Conservation (phyloP, 2,888 invertebrate species). For the Nycteola revayana region DNA sequence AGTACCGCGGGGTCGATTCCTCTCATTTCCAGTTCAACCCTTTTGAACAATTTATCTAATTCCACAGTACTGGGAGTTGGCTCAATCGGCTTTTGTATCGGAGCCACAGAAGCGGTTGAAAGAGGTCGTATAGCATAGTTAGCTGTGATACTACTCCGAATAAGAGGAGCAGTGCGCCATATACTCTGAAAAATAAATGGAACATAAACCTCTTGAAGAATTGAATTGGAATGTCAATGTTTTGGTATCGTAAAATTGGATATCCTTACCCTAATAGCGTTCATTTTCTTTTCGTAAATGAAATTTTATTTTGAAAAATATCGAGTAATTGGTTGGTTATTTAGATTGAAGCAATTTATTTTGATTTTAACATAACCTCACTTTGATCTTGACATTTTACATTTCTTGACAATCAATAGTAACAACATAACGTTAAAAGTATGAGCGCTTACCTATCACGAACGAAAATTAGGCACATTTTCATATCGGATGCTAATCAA, state of each 20-base stretch:
- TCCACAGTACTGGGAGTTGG: constrained; percentile 51
- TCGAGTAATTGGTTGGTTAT: too few species aligned
- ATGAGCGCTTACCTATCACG: too few species aligned
- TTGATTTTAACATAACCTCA: too few species aligned
- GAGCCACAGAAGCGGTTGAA: constrained; percentile 38
- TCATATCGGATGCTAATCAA: too few species aligned
- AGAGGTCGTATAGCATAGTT: constrained; percentile 45
- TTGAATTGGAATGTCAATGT: background rate
- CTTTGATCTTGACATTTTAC: too few species aligned
- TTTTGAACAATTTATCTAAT: constrained; percentile 90
- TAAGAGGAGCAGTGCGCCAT: constrained; percentile 46
- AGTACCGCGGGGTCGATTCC: constrained; percentile 94
- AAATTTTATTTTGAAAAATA: too few species aligned
- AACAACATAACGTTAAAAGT: too few species aligned
- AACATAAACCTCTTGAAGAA: background rate
- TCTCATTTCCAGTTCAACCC: constrained; percentile 91
- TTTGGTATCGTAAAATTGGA: background rate
- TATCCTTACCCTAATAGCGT: constrained; percentile 43
- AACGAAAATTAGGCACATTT: too few species aligned
- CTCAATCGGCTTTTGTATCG: constrained; percentile 42
- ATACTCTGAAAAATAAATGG: constrained; percentile 46
- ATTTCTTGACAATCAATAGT: too few species aligned
- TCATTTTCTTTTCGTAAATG: constrained; percentile 32
- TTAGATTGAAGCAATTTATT: too few species aligned
- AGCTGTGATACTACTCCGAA: constrained; percentile 37